Base-by-base conservation (phyloP, 2,888 invertebrate genomes). In the Perizoma flavofasciatum region DNA sequence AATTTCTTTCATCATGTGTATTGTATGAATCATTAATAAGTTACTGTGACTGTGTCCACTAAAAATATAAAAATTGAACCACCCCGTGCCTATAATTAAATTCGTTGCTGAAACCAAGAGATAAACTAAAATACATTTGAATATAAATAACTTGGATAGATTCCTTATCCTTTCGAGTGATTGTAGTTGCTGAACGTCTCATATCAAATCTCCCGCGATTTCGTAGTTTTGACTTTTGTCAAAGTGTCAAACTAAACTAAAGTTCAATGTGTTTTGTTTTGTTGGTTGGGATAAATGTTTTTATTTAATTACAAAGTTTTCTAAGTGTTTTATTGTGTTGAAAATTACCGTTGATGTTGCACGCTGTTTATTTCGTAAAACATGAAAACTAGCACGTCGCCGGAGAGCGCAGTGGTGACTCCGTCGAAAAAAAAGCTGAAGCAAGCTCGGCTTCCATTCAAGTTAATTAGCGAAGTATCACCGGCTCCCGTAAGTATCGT, bases 361-460 rank as follows among this genome's bases (percentile, higher is more conserved):
- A 60, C 63, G 49, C 60, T 57, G 59, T 61, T 63, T 58, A 45
- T 63, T 59, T 62, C 60, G 49, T 55, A 60, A 67, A 86, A 69
- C 55, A 91, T 90, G 91, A 90, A 90, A 81, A 83, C 86, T 61
- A 83, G 73, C 49, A 88, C 87, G 68, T 82, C 86, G 10, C 83
- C 86, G 8, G 85, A 83, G 58, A 81, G 77, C 65, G 77, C 75
- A 52, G 86, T 87, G 69, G 76, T 87, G 68, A 91, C 89, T 46
- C 91, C 92, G 40, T 88, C 90, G 8, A 90, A 89, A 76, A 94
- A 94, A 76, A 94, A 94, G 73, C 79, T 94, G 55, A 93, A 93
- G 67, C 94, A 94, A 80, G 94, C 94, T 66, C 90, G 94, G 68
- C 86, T 94, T 66, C 94, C 94, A 66, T 94, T 94, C 74, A 94